Evolutionary conservation across 2,113 vertebrate genomes (phyloP).

Genomic region (Pygathrix nemaeus): DNA sequence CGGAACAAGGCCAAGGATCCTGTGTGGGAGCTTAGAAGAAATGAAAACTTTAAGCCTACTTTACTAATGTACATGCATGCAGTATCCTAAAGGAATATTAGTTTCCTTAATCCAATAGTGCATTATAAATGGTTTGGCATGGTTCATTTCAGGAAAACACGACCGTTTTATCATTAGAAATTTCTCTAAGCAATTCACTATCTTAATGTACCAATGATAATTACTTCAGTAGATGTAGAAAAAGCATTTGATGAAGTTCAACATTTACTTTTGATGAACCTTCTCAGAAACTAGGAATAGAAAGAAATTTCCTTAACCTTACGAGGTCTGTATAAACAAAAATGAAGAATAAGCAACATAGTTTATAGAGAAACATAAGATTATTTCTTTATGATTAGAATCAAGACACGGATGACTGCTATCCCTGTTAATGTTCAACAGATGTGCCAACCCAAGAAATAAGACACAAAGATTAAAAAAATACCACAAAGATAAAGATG

Average conservation of each 20-base stretch:
- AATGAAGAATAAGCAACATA: neutral
- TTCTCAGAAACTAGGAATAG: neutral
- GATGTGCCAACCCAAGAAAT: neutral
- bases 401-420: neutral
- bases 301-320: neutral
- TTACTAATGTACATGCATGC: fast-evolving
- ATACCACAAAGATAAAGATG: fast-evolving
- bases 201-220: neutral
- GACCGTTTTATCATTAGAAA: neutral
- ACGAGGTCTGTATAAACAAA: neutral
- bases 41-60: fast-evolving
- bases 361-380: neutral
- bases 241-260: neutral
- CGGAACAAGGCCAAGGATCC: no score
- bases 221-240: neutral
- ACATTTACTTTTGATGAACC: neutral
- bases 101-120: neutral
- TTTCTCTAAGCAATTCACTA: neutral
- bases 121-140: neutral
- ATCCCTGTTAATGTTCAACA: neutral
- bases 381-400: neutral
- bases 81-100: fast-evolving
- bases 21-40: neutral
- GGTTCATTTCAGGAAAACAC: no score
- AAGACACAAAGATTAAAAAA: neutral